These are phyloP conservation scores for Meloe dianella DNA, from an alignment of 2,888 invertebrate species.

Conservation along the genomic window DNA sequence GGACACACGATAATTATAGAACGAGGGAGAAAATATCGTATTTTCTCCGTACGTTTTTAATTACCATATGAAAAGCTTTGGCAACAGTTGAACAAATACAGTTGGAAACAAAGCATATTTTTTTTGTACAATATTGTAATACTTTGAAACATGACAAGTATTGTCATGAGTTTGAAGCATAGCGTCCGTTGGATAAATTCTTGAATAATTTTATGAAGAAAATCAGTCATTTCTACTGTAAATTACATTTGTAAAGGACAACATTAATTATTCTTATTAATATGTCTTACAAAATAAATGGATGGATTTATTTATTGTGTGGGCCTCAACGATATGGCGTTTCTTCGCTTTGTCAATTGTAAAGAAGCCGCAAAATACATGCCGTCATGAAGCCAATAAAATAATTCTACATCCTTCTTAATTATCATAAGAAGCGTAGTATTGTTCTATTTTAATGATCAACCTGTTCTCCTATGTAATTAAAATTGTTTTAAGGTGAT, in stretches of 20 bases:
- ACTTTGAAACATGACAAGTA: neutral
- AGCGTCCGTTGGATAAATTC: too few species aligned
- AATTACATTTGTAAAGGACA: too few species aligned
- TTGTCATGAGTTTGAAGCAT: too few species aligned
- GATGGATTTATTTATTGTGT: too few species aligned
- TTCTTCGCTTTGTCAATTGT: neutral
- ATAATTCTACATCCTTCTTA: constrained; percentile 26
- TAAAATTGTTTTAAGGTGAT: constrained; percentile 32
- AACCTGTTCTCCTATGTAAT: constrained; percentile 20
- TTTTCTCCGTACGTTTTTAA: constrained; percentile 25
- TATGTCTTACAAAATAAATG: too few species aligned
- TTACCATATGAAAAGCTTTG: constrained; percentile 38
- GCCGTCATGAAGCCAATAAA: constrained; percentile 19
- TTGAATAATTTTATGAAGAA: too few species aligned
- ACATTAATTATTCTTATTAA: too few species aligned
- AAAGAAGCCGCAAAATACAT: constrained; percentile 8
- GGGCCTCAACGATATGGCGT: too few species aligned
- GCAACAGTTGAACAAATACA: constrained; percentile 37
- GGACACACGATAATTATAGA: neutral
- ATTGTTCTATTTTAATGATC: constrained; percentile 32
- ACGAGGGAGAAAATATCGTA: constrained; percentile 1
- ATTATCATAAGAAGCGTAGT: constrained; percentile 28
- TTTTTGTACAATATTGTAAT: constrained; percentile 9
- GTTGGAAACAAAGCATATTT: constrained; percentile 28
- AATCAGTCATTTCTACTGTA: too few species aligned